Percentiles rank a stretch among this genome's conserved stretches.
Evolutionary conservation across 2,113 vertebrate genomes (phyloP).

Genomic region (Caranx melampygus): DNA sequence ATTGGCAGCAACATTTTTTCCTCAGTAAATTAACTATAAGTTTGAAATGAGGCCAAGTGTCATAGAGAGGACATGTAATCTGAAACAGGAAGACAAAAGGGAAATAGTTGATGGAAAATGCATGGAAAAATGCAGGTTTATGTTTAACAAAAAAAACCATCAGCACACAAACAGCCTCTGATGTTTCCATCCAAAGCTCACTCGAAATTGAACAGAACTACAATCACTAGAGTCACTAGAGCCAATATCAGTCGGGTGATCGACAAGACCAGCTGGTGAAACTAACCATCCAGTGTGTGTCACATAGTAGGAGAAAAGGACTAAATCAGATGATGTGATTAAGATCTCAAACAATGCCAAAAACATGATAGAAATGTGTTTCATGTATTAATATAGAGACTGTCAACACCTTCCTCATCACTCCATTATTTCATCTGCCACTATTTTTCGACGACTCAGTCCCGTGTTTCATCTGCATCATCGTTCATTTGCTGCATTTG

Average conservation of each 20-base stretch:
- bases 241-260: not conserved
- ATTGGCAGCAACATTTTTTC: not conserved
- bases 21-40: not conserved
- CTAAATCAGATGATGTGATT: not conserved
- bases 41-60: not conserved
- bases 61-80: not conserved
- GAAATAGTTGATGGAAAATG: not conserved
- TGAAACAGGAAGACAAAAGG: not conserved
- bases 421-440: not conserved
- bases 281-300: not conserved
- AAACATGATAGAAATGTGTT: not conserved
- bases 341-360: not conserved
- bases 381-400: not conserved
- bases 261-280: not conserved
- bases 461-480: not conserved
- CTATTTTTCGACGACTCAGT: not conserved
- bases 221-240: not conserved
- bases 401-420: not conserved
- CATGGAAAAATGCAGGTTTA: not conserved
- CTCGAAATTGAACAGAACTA: not conserved
- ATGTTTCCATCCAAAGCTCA: not conserved
- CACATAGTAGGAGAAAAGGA: not conserved
- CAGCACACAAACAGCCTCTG: not conserved
- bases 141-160: not conserved
- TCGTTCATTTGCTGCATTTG: not conserved